These are phyloP conservation scores for Acanthochromis polyacanthus DNA, from an alignment of 2,113 vertebrate species.

Conservation along the genomic window DNA sequence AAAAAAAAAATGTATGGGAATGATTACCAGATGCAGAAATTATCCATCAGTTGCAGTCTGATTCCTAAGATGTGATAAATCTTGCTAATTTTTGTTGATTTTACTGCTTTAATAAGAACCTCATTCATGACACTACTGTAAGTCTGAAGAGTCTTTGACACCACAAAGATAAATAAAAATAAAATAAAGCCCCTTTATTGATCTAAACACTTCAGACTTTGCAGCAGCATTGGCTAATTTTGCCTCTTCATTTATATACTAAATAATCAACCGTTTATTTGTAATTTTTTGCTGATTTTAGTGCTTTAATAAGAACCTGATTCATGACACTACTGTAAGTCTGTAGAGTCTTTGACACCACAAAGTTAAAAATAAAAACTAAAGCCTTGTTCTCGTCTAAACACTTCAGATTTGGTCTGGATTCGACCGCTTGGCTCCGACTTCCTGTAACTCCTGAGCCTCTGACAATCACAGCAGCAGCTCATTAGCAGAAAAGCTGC, in stretches of 20 bases:
- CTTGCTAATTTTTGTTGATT: slow-evolving; percentile 9
- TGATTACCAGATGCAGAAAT: too few relatives aligned
- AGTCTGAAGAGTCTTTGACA: slow-evolving; percentile 10
- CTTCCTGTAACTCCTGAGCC: slow-evolving; percentile 40
- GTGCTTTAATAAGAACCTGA: slow-evolving; percentile 31
- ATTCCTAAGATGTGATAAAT: too few relatives aligned
- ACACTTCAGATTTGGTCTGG: slow-evolving; percentile 30
- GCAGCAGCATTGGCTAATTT: too few relatives aligned
- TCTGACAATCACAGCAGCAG: slow-evolving; percentile 73
- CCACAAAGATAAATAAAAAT: background rate
- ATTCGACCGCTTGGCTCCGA: slow-evolving; percentile 66
- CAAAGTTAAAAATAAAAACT: background rate
- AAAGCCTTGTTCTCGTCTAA: slow-evolving; percentile 1
- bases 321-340: slow-evolving; percentile 12
- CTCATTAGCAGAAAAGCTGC: slow-evolving; percentile 73
- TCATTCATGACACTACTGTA: slow-evolving; percentile 30
- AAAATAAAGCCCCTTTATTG: background rate
- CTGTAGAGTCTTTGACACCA: slow-evolving; percentile 19
- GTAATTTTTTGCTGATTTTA: slow-evolving; percentile 16
- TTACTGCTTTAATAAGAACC: slow-evolving; percentile 10
- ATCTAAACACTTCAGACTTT: slow-evolving; percentile 24
- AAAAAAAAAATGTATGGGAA: too few relatives aligned
- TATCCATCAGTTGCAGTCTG: too few relatives aligned
- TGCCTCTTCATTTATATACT: too few relatives aligned
- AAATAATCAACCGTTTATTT: too few relatives aligned